Conservation (phyloP, 1,140 invertebrate genomes). For the Coelopa frigida region DNA sequence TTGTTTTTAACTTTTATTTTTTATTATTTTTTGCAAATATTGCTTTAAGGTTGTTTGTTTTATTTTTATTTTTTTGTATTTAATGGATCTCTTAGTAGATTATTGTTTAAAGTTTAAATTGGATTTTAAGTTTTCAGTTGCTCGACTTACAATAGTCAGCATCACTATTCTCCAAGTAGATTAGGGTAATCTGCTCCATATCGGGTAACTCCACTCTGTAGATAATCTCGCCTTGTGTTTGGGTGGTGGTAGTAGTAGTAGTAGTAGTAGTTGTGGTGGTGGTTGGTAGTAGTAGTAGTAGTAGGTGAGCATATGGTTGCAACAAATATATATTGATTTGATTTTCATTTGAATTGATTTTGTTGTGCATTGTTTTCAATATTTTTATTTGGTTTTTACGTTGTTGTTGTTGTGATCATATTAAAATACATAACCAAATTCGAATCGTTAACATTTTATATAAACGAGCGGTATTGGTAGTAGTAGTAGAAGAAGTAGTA, state of each 20-base stretch:
- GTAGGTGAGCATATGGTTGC: conserved; percentile 26
- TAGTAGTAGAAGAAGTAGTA: conserved; percentile 14
- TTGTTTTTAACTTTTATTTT: neutral
- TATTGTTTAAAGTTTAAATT: no score
- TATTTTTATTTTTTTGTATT: conserved; percentile 3
- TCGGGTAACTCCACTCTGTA: conserved; percentile 81
- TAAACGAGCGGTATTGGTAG: conserved; percentile 1
- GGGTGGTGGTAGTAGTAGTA: conserved; percentile 13
- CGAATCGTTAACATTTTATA: conserved; percentile 12
- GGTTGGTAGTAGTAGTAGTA: conserved; percentile 23
- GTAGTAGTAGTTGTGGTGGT: conserved; percentile 10
- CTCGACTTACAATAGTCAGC: conserved; percentile 61
- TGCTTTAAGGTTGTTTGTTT: neutral
- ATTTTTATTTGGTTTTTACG: conserved; percentile 4
- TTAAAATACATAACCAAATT: no score
- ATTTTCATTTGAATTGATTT: conserved; percentile 14
- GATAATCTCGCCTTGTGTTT: conserved; percentile 67
- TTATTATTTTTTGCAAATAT: neutral
- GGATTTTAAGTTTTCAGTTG: no score
- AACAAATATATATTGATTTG: conserved; percentile 23
- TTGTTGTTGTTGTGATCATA: conserved; percentile 1
- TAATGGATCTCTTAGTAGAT: neutral
- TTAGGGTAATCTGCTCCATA: conserved; percentile 83
- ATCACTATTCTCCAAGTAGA: conserved; percentile 75
- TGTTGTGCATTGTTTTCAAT: conserved; percentile 4